Conservation (phyloP, 2,113 vertebrate genomes). For the Falco punctatus region DNA sequence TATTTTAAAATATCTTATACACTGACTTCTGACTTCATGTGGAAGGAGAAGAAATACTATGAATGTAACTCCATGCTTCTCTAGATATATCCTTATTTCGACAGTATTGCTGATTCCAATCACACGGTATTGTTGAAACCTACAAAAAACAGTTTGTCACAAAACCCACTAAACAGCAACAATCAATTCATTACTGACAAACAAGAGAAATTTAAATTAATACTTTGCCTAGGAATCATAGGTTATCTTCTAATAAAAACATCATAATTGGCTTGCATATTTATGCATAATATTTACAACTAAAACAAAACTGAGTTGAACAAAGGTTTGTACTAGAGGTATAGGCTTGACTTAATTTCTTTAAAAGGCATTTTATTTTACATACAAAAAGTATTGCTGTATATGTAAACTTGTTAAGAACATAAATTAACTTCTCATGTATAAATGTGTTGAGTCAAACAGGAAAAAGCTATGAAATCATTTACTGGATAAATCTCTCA, state of each 20-base stretch:
- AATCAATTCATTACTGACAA: background rate
- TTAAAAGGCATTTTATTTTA: background rate
- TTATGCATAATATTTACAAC: background rate
- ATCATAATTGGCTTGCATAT: background rate
- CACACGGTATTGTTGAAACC: background rate
- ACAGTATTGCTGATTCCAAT: background rate
- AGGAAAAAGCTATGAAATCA: background rate
- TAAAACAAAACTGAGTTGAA: background rate
- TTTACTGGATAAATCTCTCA: background rate
- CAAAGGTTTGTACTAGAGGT: background rate
- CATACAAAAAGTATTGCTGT: background rate
- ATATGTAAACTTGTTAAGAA: background rate
- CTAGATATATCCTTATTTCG: background rate
- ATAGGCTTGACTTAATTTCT: background rate
- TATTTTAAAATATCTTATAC: background rate
- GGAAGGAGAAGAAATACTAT: background rate
- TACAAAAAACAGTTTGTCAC: background rate
- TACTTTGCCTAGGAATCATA: background rate
- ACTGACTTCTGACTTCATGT: background rate
- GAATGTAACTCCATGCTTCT: background rate
- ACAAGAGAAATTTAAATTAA: background rate
- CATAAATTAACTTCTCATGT: background rate
- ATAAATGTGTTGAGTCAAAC: background rate
- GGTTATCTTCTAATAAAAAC: background rate
- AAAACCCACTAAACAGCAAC: background rate